phyloP scores from a whole-genome alignment of 2,797 vertebrate species.

The Centroberyx gerrardi region DNA sequence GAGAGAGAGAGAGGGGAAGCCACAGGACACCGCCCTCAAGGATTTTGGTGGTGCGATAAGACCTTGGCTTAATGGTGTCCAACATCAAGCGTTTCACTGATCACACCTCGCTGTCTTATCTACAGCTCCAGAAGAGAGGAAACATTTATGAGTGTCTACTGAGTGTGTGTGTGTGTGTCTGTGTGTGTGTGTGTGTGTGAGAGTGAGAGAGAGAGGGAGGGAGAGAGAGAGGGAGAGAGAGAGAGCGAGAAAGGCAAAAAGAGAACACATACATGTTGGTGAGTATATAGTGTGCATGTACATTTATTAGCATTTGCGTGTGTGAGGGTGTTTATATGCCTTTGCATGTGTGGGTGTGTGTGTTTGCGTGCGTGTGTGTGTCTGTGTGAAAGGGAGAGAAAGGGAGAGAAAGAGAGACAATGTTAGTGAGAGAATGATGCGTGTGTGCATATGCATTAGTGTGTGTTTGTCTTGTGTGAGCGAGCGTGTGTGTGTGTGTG shows the following conservation, averaged over 20 bases:
- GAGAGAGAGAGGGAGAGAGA: background rate
- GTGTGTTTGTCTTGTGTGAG: background rate
- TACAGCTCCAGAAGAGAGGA: slow-evolving; percentile 58
- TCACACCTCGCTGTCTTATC: slow-evolving; percentile 59
- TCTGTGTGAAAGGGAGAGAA: background rate
- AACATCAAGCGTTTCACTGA: slow-evolving; percentile 56
- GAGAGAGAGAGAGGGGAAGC: background rate
- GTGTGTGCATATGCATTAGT: background rate
- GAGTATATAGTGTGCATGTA: too few relatives aligned
- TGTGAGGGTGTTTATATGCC: too few relatives aligned
- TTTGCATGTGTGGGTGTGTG: background rate
- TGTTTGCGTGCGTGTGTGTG: background rate
- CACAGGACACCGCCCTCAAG: slow-evolving; percentile 46
- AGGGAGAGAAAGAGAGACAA: background rate
- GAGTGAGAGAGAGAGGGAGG: background rate
- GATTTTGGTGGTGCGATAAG: slow-evolving; percentile 55
- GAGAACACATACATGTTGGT: background rate
- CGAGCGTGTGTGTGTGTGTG: background rate
- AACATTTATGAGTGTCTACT: slow-evolving; percentile 20
- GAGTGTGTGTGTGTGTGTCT: slow-evolving; percentile 5
- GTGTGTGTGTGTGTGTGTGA: slow-evolving; percentile 5
- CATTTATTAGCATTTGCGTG: background rate
- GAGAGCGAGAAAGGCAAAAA: background rate
- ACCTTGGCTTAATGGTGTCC: slow-evolving; percentile 57
- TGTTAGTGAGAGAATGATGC: background rate